Conservation (phyloP, 1,140 invertebrate genomes). For the Heliothis virescens region DNA sequence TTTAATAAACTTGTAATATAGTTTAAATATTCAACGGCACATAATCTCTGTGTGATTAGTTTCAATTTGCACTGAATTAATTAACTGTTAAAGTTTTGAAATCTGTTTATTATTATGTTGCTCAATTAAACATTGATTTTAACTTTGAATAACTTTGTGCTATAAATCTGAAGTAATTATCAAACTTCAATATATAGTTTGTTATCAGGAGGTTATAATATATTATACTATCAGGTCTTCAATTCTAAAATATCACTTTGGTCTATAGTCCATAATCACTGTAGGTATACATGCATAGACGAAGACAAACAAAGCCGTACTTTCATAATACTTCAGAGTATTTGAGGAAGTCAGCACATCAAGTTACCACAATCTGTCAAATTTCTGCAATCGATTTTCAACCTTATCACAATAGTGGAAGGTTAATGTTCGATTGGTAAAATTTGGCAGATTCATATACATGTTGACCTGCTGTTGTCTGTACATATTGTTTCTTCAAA, state of each 20-base stretch:
- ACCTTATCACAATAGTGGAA: no score
- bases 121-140: neutral
- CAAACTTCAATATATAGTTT: no score
- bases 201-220: no score
- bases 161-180: no score
- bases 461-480: no score
- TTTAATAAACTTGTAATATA: neutral
- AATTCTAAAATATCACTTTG: no score
- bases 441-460: no score
- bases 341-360: no score
- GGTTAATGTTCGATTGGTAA: no score
- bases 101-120: slow-evolving; percentile 4
- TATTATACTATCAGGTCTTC: no score
- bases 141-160: neutral
- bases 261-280: neutral
- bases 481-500: neutral
- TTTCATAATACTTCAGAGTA: neutral
- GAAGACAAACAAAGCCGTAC: neutral
- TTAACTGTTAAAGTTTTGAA: neutral
- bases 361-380: no score
- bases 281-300: neutral
- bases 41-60: neutral
- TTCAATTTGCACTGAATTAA: slow-evolving; percentile 8
- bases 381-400: no score
- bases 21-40: neutral